Percentiles rank a stretch among this genome's conserved stretches.
phyloP scores from a whole-genome alignment of 2,113 vertebrate species.

The Amphiprion ocellaris region DNA sequence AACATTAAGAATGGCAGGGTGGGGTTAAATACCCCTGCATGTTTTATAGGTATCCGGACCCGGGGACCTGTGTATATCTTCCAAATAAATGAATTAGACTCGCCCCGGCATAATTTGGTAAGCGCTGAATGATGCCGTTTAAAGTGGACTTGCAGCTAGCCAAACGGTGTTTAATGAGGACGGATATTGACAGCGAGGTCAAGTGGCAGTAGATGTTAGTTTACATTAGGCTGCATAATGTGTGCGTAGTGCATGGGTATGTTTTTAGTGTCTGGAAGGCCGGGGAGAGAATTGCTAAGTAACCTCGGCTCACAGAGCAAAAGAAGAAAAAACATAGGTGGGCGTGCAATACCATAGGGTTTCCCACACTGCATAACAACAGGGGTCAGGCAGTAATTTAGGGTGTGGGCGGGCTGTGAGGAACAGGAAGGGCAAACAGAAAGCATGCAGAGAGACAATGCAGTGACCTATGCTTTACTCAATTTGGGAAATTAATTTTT shows the following conservation, averaged over 20 bases:
- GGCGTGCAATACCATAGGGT: slow-evolving; percentile 57
- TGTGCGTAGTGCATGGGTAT: not conserved
- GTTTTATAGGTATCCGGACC: slow-evolving; percentile 79
- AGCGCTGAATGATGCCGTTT: slow-evolving; percentile 78
- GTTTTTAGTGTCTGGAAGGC: slow-evolving; percentile 32
- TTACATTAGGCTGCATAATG: slow-evolving; percentile 76
- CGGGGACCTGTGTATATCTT: slow-evolving; percentile 69
- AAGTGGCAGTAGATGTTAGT: slow-evolving; percentile 76
- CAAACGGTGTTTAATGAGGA: slow-evolving; percentile 81
- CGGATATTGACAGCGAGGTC: slow-evolving; percentile 80
- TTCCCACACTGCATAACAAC: slow-evolving; percentile 48
- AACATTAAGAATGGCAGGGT: slow-evolving; percentile 71
- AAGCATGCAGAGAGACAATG: slow-evolving; percentile 52
- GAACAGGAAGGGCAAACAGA: slow-evolving; percentile 59
- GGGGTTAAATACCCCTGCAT: slow-evolving; percentile 61
- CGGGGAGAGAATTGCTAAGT: slow-evolving; percentile 36
- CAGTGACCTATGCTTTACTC: slow-evolving; percentile 26
- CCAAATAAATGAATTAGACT: slow-evolving; percentile 73
- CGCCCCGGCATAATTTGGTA: slow-evolving; percentile 68
- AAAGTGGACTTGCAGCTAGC: slow-evolving; percentile 70
- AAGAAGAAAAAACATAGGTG: slow-evolving; percentile 25
- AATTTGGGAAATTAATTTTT: slow-evolving; percentile 55
- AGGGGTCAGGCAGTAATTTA: slow-evolving; percentile 64
- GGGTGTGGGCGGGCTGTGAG: slow-evolving; percentile 65
- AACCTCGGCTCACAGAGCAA: slow-evolving; percentile 33